These are phyloP conservation scores for Aricia agestis DNA, from an alignment of 1,140 invertebrate genomes.

Conservation along the genomic window DNA sequence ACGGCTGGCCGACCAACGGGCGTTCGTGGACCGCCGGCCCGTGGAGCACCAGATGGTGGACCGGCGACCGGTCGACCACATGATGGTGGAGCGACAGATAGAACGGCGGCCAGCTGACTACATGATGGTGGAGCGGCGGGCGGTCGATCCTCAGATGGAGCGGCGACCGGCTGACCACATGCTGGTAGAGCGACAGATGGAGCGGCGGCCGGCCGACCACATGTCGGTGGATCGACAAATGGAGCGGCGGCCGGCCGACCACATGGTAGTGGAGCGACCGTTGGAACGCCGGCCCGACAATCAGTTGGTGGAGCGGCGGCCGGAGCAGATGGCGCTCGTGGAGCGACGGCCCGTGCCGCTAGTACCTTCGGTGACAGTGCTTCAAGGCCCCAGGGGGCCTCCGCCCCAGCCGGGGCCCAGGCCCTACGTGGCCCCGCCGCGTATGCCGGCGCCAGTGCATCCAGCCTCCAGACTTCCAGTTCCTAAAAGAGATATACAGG, in stretches of 20 bases:
- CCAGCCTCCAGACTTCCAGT: slow-evolving; percentile 51
- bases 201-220: background rate
- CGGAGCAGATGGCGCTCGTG: slow-evolving; percentile 23
- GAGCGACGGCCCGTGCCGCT: slow-evolving; percentile 36
- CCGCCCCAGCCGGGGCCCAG: slow-evolving; percentile 39
- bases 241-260: background rate
- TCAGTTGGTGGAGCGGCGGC: background rate
- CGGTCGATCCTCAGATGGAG: background rate
- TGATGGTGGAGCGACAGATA: background rate
- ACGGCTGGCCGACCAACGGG: background rate
- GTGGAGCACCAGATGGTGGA: background rate
- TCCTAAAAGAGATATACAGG: slow-evolving; percentile 62
- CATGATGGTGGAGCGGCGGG: too few species aligned
- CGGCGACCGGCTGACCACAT: background rate
- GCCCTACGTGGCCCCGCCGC: slow-evolving; percentile 45
- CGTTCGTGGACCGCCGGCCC: background rate
- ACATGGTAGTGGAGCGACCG: background rate
- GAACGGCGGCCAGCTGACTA: background rate
- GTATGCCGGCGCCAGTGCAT: slow-evolving; percentile 51
- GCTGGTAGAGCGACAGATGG: slow-evolving; percentile 29
- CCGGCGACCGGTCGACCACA: background rate
- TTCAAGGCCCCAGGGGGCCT: slow-evolving; percentile 23
- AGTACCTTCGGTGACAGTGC: slow-evolving; percentile 9
- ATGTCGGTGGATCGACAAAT: too few species aligned
- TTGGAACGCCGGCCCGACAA: background rate